Percentiles rank a stretch among this genome's conserved stretches.
Evolutionary conservation across 2,113 vertebrate genomes (phyloP).

Genomic region (Apodemus sylvaticus): DNA sequence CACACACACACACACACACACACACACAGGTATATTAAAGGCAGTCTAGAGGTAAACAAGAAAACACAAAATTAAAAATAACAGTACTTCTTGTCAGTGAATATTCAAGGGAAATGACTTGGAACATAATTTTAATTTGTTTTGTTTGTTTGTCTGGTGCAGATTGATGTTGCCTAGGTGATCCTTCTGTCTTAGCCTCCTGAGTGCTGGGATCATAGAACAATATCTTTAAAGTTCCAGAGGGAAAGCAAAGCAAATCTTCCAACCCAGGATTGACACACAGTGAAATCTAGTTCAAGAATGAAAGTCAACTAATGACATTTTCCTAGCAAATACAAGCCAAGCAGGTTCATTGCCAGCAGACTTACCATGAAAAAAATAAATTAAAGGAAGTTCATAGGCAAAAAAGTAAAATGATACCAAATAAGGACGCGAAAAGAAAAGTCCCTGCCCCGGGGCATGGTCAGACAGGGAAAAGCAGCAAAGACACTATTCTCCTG

Average conservation of each 20-base stretch:
- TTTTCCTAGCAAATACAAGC: constrained; percentile 1
- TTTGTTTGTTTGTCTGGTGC: not conserved
- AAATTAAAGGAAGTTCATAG: not conserved
- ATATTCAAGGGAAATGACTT: not conserved
- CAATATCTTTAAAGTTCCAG: not conserved
- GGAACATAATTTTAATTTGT: not conserved
- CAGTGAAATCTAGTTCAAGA: constrained; percentile 29
- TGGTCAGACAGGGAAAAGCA: not conserved
- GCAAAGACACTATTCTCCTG: not conserved
- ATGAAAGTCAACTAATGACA: not conserved
- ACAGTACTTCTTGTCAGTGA: not conserved
- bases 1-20: not conserved
- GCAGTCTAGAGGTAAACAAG: not conserved
- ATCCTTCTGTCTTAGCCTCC: not conserved
- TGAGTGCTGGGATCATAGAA: not conserved
- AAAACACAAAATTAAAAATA: not conserved
- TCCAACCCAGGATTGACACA: not conserved
- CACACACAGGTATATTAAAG: not conserved
- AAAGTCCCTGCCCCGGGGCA: not conserved
- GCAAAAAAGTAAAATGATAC: constrained; percentile 9
- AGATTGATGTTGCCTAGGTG: not conserved
- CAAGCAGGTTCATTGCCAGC: not conserved
- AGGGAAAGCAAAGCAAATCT: not conserved
- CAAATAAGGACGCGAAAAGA: not conserved
- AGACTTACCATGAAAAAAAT: not conserved